These are phyloP conservation scores for Rhinolophus sinicus DNA, from an alignment of 2,113 vertebrate genomes.

Conservation along the genomic window DNA sequence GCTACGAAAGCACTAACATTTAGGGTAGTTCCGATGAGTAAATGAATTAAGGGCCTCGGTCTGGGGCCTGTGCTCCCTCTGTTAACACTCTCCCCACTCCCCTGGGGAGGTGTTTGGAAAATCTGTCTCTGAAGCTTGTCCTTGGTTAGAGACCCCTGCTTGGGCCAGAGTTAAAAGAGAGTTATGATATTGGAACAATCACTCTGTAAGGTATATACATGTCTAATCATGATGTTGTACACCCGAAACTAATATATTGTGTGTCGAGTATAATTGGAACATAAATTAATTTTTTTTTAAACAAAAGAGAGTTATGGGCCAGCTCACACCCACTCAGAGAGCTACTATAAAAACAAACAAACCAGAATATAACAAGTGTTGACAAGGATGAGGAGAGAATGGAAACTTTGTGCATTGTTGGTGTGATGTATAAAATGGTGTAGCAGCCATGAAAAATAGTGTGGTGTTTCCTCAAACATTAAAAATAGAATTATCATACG, in stretches of 20 bases:
- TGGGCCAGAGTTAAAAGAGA: neutral
- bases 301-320: no score
- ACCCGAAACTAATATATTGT: neutral
- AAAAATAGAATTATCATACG: neutral
- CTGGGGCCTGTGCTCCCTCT: neutral
- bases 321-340: neutral
- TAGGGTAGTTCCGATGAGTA: neutral
- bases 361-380: neutral
- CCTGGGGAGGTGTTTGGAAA: neutral
- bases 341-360: neutral
- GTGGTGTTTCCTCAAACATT: neutral
- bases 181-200: neutral
- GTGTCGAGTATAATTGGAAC: neutral
- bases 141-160: neutral
- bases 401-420: accelerated
- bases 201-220: neutral
- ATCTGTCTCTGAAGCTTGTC: neutral
- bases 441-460: neutral
- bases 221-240: neutral
- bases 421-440: neutral
- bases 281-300: neutral
- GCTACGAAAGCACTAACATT: neutral
- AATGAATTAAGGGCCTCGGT: neutral
- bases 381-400: neutral
- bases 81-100: neutral